Evolutionary conservation across 2,888 invertebrate species (phyloP).

Genomic region (Willowsia nigromaculata): DNA sequence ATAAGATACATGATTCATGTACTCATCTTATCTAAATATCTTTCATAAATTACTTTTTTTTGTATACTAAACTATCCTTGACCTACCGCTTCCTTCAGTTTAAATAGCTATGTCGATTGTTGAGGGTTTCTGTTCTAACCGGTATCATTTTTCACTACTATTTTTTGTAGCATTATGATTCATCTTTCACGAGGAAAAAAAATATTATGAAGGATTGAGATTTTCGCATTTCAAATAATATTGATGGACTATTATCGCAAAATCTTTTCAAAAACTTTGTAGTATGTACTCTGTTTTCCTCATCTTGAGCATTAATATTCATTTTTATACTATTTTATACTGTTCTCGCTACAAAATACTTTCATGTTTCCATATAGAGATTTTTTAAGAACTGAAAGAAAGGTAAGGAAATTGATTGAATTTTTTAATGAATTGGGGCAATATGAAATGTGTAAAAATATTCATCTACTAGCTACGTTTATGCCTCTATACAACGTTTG

Average conservation of each 20-base stretch:
- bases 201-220: not conserved
- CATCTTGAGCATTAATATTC: not conserved
- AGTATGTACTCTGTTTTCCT: no score
- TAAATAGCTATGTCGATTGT: constrained; percentile 54
- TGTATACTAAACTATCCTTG: not conserved
- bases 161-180: not conserved
- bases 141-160: constrained; percentile 1
- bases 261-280: not conserved
- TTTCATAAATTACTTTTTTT: not conserved
- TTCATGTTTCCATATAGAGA: no score
- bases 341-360: no score
- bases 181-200: not conserved
- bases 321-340: not conserved
- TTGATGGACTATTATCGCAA: not conserved
- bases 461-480: no score
- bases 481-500: no score
- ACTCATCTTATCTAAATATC: constrained; percentile 46
- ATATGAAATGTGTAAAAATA: no score
- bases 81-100: not conserved
- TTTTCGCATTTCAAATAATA: not conserved
- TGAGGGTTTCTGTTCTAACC: constrained; percentile 12
- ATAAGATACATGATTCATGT: constrained; percentile 67
- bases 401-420: no score
- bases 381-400: no score
- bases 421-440: no score